Evolutionary conservation across 2,888 invertebrate genomes (phyloP).

Genomic region (Leptopilina syphax): DNA sequence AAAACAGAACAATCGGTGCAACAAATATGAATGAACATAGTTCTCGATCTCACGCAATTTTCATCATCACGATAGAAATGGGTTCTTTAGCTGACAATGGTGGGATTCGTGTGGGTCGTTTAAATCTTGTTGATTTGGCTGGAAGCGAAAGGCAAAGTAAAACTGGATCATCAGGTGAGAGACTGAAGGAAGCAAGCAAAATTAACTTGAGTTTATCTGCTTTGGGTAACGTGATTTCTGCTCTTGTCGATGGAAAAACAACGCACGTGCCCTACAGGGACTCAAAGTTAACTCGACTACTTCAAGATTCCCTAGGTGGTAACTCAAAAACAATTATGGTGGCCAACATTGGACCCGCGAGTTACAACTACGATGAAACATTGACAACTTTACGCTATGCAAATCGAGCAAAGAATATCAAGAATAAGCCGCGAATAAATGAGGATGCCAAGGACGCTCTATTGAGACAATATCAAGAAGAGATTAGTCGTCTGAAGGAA

Average conservation of each 20-base stretch:
- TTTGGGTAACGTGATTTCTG: conserved; percentile 98
- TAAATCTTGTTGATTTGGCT: conserved; percentile 98
- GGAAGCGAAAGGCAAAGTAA: conserved; percentile 98
- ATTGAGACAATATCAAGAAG: conserved; percentile 95
- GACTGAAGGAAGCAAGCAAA: conserved; percentile 96
- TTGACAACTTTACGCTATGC: conserved; percentile 97
- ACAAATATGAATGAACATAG: conserved; percentile 99
- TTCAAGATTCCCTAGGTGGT: conserved; percentile 98
- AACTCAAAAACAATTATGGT: conserved; percentile 99
- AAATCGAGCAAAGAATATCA: conserved; percentile 98
- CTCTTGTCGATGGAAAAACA: conserved; percentile 93
- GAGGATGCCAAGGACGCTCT: conserved; percentile 99
- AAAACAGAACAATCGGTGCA: conserved; percentile 95
- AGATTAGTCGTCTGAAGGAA: conserved; percentile 87
- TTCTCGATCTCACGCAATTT: conserved; percentile 98
- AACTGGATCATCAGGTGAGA: conserved; percentile 95
- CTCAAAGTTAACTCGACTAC: conserved; percentile 95
- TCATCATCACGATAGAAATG: conserved; percentile 98
- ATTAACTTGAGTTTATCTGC: conserved; percentile 98
- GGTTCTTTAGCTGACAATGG: conserved; percentile 82
- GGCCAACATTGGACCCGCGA: conserved; percentile 98
- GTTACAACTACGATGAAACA: conserved; percentile 98
- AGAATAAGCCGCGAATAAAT: conserved; percentile 98
- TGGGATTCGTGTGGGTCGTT: conserved; percentile 88
- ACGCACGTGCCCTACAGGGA: conserved; percentile 98